A percentile compares a stretch with the other conserved stretches of the same genome.
Evolutionary conservation across 2,113 vertebrate species (phyloP).

Genomic region (Rhynchomys soricoides): DNA sequence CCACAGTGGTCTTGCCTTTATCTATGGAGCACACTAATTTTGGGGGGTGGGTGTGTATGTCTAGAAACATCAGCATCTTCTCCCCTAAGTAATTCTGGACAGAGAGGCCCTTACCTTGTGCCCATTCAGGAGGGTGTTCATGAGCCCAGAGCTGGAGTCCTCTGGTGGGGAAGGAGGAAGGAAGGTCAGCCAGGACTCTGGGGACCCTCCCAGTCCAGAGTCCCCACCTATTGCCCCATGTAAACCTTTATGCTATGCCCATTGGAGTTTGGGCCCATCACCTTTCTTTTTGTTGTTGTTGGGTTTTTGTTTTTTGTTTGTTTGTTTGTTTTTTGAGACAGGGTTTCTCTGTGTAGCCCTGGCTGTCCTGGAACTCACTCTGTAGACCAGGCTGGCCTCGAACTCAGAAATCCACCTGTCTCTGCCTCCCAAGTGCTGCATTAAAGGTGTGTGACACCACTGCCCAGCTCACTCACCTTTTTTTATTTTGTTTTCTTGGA

Average conservation of each 20-base stretch:
- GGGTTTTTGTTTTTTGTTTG: too few relatives aligned
- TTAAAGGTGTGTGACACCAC: neutral
- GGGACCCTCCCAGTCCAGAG: neutral
- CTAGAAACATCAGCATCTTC: neutral
- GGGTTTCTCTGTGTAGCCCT: too few relatives aligned
- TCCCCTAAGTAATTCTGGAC: conserved; percentile 64
- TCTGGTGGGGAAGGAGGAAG: conserved; percentile 77
- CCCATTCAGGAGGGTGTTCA: conserved; percentile 85
- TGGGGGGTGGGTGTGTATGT: neutral
- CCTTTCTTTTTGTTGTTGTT: too few relatives aligned
- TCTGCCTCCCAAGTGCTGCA: too few relatives aligned
- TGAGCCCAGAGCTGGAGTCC: conserved; percentile 67
- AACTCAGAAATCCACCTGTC: too few relatives aligned
- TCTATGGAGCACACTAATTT: neutral
- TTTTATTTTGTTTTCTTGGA: conserved; percentile 97
- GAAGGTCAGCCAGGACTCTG: neutral
- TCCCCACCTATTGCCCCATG: neutral
- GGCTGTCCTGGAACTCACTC: too few relatives aligned
- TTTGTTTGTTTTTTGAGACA: too few relatives aligned
- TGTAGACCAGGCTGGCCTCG: too few relatives aligned
- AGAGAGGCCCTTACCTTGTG: conserved; percentile 79
- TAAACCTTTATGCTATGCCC: neutral
- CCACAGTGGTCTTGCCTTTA: neutral
- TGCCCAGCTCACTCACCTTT: conserved; percentile 80
- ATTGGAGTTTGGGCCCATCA: neutral